These are phyloP conservation scores for Caenorhabditis sp. DNA, from an alignment of 2,888 invertebrate genomes.

Conservation along the genomic window DNA sequence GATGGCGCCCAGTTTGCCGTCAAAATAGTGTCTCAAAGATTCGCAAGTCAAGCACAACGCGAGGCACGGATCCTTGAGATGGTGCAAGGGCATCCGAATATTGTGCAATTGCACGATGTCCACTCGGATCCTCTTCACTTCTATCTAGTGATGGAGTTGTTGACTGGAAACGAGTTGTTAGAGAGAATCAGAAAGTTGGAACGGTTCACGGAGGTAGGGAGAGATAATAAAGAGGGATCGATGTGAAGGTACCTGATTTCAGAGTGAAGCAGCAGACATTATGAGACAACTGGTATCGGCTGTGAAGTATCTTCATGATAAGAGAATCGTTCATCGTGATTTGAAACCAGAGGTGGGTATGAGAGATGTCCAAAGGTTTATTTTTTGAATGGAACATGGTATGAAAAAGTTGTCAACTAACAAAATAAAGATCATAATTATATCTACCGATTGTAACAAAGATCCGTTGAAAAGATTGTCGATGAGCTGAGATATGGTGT, in stretches of 20 bases:
- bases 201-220: conserved; percentile 87
- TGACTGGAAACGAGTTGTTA: conserved; percentile 83
- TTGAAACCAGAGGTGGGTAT: conserved; percentile 92
- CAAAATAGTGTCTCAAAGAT: conserved; percentile 89
- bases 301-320: conserved; percentile 91
- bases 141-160: conserved; percentile 93
- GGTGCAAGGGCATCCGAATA: conserved; percentile 89
- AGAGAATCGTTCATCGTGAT: conserved; percentile 93
- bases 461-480: too few relatives aligned
- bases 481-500: too few relatives aligned
- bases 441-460: too few relatives aligned
- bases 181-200: conserved; percentile 86
- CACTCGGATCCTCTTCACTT: conserved; percentile 88
- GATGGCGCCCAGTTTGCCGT: conserved; percentile 91
- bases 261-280: conserved; percentile 88
- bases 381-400: too few relatives aligned
- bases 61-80: conserved; percentile 90
- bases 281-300: conserved; percentile 90
- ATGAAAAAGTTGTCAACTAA: too few relatives aligned
- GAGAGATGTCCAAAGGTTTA: neutral
- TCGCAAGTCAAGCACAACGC: conserved; percentile 86
- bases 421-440: too few relatives aligned
- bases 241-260: neutral
- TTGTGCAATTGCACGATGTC: conserved; percentile 91
- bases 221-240: neutral